phyloP scores from a whole-genome alignment of 2,888 invertebrate genomes.

The Iselma pallidipennis region DNA sequence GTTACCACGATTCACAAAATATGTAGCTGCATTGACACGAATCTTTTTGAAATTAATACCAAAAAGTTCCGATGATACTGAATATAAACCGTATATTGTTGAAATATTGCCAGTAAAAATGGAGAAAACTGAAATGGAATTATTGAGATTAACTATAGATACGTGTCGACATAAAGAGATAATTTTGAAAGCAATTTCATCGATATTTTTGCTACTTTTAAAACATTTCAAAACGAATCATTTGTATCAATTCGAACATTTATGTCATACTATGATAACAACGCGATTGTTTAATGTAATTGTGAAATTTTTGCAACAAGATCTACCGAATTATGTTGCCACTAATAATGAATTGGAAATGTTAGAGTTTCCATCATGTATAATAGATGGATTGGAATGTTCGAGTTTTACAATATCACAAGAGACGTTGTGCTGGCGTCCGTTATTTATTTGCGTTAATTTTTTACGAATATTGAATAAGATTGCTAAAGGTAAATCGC shows the following conservation, averaged over 20 bases:
- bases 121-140: not conserved
- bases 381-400: not conserved
- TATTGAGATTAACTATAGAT: not conserved
- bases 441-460: conserved; percentile 17
- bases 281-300: not conserved
- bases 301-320: not conserved
- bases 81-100: not conserved
- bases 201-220: conserved; percentile 18
- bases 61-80: not conserved
- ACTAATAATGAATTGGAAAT: conserved; percentile 1
- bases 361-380: conserved; percentile 3
- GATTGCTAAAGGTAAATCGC: conserved; percentile 12
- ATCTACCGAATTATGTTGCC: not conserved
- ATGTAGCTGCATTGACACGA: conserved; percentile 5
- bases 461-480: conserved; percentile 20
- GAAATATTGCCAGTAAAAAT: conserved; percentile 1
- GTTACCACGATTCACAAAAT: conserved; percentile 9
- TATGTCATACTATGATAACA: conserved; percentile 8
- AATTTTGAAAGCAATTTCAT: conserved; percentile 19
- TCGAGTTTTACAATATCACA: not conserved
- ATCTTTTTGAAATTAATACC: conserved; percentile 3
- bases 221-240: conserved; percentile 25
- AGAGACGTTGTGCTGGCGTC: not conserved
- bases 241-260: conserved; percentile 21
- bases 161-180: conserved; percentile 16